These are phyloP conservation scores for Scaptomyza tumidula DNA, from an alignment of 2,888 invertebrate genomes.

Conservation along the genomic window DNA sequence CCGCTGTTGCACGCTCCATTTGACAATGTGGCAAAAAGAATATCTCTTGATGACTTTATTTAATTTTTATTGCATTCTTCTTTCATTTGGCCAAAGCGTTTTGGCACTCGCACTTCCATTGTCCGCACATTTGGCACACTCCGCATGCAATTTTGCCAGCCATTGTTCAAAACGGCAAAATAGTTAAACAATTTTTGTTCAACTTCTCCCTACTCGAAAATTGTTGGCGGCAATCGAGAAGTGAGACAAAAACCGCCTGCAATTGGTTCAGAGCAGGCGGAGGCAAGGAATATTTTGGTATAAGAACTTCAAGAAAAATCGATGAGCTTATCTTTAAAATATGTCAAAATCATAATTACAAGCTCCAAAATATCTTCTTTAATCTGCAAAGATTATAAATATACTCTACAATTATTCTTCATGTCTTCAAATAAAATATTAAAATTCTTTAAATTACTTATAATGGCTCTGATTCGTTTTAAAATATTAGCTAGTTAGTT, in stretches of 20 bases:
- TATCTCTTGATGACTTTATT: slow-evolving; percentile 76
- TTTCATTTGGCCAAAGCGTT: slow-evolving; percentile 33
- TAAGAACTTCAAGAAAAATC: too few relatives aligned
- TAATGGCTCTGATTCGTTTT: too few relatives aligned
- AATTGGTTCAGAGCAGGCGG: slow-evolving; percentile 44
- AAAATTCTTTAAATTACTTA: too few relatives aligned
- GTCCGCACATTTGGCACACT: slow-evolving; percentile 64
- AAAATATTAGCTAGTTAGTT: background rate
- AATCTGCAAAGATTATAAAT: too few relatives aligned
- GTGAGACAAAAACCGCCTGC: slow-evolving; percentile 61
- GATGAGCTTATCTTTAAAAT: too few relatives aligned
- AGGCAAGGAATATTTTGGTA: background rate
- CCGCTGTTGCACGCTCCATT: slow-evolving; percentile 62
- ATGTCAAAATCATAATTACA: too few relatives aligned
- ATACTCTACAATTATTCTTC: too few relatives aligned
- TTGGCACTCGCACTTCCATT: slow-evolving; percentile 41
- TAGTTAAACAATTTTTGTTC: slow-evolving; percentile 41
- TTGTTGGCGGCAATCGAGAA: slow-evolving; percentile 16
- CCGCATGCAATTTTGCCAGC: slow-evolving; percentile 48
- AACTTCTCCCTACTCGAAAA: slow-evolving; percentile 4
- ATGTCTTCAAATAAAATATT: too few relatives aligned
- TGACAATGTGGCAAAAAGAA: slow-evolving; percentile 58
- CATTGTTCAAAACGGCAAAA: slow-evolving; percentile 39
- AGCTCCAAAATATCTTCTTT: too few relatives aligned
- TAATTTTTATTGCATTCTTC: slow-evolving; percentile 75